Evolutionary conservation across 1,140 invertebrate species (phyloP), one percentile per base, ranked within the genome.

Genomic region (Ceratitis capitata): DNA sequence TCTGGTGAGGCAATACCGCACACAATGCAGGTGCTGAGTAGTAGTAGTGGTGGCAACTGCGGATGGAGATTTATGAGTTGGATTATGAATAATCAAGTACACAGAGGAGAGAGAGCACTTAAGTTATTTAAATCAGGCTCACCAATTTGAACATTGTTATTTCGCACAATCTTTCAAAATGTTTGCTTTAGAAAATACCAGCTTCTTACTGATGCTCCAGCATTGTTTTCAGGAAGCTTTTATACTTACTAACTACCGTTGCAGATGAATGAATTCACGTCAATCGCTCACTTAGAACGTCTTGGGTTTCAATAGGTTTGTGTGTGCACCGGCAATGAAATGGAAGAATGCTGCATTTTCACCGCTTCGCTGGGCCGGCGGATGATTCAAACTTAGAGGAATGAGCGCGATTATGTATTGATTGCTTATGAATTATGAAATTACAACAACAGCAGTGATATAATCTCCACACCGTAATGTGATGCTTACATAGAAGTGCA

Each of bases 131-230:
- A 19, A 29, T 83, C 51, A 83, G 56, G 51, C 83, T 84, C 83
- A 84, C 83, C 83, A 84, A 56, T 84, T 84, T 84, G 83, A 84
- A 84, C 83, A 84, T 84, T 84, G 83, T 47, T 84, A 58, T 51
- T 32, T 83, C 56, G 51, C 39, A 84, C 83, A 84, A 84, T 61
- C 51, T 84, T 84, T 84, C 83, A 45, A 58, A 84, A 84, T 83
- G 49, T 51, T 83, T 83, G 83, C 83, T 84, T 45, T 19, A 84
- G 58, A 51, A 84, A 84, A 64, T 61, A 51, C 58, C 53, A 64
- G 58, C 45, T 16, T 64, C 32, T 58, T 45, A 84, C 83, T 84
- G 83, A 84, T 84, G 39, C 14, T 61, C 39, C 29, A 16, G 3
- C 29, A 26, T 51, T 39, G 35, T 26, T 45, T 35, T 53, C 83